These are phyloP conservation scores for Vireo griseus DNA, from an alignment of 2,797 vertebrate species.

Conservation along the genomic window DNA sequence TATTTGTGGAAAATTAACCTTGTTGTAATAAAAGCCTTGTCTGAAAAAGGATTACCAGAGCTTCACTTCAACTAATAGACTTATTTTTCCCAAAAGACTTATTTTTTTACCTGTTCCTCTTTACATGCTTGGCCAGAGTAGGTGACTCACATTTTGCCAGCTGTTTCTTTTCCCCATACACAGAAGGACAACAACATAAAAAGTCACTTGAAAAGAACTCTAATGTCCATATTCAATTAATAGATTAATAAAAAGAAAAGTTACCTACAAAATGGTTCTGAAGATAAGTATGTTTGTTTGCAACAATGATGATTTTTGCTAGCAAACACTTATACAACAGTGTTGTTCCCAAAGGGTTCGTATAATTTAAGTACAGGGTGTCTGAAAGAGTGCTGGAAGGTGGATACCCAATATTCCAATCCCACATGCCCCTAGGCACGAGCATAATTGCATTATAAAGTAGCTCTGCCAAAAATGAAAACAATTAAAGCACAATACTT, in stretches of 20 bases:
- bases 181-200: not conserved
- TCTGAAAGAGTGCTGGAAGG: not conserved
- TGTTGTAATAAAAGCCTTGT: not conserved
- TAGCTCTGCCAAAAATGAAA: not conserved
- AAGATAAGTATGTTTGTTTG: not conserved
- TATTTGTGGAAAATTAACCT: not conserved
- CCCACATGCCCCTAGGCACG: not conserved
- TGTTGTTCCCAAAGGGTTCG: not conserved
- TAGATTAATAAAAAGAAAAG: not conserved
- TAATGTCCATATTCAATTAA: not conserved
- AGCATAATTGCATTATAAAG: not conserved
- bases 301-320: not conserved
- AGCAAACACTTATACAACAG: not conserved
- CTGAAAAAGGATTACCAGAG: not conserved
- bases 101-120: not conserved
- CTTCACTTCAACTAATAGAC: not conserved
- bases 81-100: not conserved
- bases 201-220: not conserved
- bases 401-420: not conserved
- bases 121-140: not conserved
- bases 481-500: conserved; percentile 14
- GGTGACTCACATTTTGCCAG: not conserved
- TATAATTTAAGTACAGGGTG: not conserved
- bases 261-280: not conserved
- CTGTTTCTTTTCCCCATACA: not conserved